Evolutionary conservation across 2,113 vertebrate genomes (phyloP).

Genomic region (Epinephelus moara): DNA sequence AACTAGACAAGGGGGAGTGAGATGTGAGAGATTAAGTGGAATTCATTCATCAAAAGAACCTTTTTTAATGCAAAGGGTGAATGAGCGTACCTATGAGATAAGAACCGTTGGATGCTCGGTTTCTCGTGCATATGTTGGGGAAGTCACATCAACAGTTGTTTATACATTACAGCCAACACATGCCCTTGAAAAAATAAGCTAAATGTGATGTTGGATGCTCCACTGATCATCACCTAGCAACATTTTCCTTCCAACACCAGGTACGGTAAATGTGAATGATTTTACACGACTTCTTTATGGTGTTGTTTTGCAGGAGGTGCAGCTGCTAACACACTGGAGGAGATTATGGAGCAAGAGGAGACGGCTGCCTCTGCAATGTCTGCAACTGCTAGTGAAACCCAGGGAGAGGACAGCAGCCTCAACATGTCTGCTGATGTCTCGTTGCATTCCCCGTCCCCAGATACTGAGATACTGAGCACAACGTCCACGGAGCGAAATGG

Average conservation of each 20-base stretch:
- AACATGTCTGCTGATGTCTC: conserved; percentile 69
- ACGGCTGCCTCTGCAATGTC: conserved; percentile 63
- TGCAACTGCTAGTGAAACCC: conserved; percentile 62
- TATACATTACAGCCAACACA: not conserved
- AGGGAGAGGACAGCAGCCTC: conserved; percentile 72
- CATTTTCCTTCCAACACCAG: not conserved
- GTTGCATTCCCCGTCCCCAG: conserved; percentile 64
- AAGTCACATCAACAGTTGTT: not conserved
- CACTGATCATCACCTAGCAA: not conserved
- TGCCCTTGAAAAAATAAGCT: not conserved
- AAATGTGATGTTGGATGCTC: not conserved
- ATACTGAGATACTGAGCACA: conserved; percentile 54
- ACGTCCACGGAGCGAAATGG: conserved; percentile 63
- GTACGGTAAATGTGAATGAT: not conserved
- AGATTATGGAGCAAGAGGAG: conserved; percentile 93
- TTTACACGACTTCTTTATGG: not conserved
- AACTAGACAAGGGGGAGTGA: conserved; percentile 17
- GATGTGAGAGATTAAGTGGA: conserved; percentile 47
- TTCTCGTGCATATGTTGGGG: not conserved
- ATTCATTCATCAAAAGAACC: conserved; percentile 34
- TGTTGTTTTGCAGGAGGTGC: conserved; percentile 66
- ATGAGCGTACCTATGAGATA: not conserved
- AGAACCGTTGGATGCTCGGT: conserved; percentile 13
- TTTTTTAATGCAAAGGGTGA: not conserved
- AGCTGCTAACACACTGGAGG: conserved; percentile 85